Percentiles rank a stretch among this genome's conserved stretches.
Evolutionary conservation across 2,797 vertebrate species (phyloP).

Genomic region (Melopsittacus undulatus): DNA sequence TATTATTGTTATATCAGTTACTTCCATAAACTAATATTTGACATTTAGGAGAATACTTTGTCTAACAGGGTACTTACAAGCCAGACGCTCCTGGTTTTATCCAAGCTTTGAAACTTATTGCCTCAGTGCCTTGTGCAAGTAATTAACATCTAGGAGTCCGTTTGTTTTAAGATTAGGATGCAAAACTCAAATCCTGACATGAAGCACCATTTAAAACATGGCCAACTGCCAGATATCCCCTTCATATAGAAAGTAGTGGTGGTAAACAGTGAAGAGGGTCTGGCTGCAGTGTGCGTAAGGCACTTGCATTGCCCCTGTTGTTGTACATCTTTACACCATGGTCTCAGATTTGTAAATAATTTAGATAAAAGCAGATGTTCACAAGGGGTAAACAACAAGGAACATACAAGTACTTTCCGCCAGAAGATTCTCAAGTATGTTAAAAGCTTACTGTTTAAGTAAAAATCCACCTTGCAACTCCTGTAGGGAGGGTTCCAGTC

Average conservation of each 20-base stretch:
- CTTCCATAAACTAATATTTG: neutral
- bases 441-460: neutral
- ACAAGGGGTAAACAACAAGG: neutral
- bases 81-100: neutral
- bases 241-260: neutral
- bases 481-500: neutral
- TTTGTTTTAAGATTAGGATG: conserved; percentile 38
- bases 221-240: neutral
- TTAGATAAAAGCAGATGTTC: neutral
- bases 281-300: neutral
- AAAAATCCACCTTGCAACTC: neutral
- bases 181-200: conserved; percentile 24
- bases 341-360: neutral
- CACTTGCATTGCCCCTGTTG: neutral
- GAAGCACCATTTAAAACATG: conserved; percentile 23
- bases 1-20: conserved; percentile 19
- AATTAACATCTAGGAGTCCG: conserved; percentile 26
- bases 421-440: neutral
- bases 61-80: neutral
- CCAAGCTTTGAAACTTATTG: conserved; percentile 11
- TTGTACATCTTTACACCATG: neutral
- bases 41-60: conserved; percentile 31
- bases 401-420: neutral
- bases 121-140: neutral
- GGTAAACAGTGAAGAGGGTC: neutral